phyloP scores from a whole-genome alignment of 2,113 vertebrate genomes.

The Machaerirhynchus nigripectus region DNA sequence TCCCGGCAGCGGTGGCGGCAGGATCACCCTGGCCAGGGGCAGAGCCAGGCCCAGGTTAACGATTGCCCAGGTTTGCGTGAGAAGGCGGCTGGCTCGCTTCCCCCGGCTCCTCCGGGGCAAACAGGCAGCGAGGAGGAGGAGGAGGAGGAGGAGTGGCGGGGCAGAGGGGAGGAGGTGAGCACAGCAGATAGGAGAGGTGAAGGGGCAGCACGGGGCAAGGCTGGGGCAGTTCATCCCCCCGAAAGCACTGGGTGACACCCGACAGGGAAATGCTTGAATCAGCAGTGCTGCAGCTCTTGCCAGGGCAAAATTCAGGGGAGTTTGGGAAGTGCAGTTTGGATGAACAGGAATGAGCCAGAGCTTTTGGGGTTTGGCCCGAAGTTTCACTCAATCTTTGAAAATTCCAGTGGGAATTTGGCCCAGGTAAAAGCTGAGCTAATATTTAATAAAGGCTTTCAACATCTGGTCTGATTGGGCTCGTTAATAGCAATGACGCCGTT shows the following conservation, averaged over 20 bases:
- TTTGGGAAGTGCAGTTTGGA: neutral
- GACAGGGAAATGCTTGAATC: accelerated
- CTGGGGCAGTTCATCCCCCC: neutral
- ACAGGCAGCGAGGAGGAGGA: neutral
- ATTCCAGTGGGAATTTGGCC: neutral
- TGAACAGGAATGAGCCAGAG: neutral
- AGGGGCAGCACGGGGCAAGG: neutral
- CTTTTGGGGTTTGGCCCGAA: neutral
- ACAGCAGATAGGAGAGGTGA: conserved; percentile 13
- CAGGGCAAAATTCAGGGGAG: neutral
- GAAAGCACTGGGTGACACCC: accelerated
- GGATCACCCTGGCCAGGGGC: neutral
- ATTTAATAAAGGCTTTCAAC: conserved; percentile 50
- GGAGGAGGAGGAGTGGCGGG: conserved; percentile 6
- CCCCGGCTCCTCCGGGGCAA: neutral
- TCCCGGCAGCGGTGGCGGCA: neutral
- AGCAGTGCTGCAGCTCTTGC: neutral
- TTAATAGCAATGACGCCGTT: neutral
- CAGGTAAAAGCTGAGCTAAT: conserved; percentile 29
- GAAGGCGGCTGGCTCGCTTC: conserved; percentile 26
- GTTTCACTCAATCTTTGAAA: neutral
- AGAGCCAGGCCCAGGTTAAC: conserved; percentile 34
- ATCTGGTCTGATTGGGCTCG: neutral
- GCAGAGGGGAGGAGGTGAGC: neutral
- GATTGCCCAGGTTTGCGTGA: conserved; percentile 66